Evolutionary conservation across 2,797 vertebrate genomes (phyloP).

Genomic region (Microctenopoma stevenorrisi): DNA sequence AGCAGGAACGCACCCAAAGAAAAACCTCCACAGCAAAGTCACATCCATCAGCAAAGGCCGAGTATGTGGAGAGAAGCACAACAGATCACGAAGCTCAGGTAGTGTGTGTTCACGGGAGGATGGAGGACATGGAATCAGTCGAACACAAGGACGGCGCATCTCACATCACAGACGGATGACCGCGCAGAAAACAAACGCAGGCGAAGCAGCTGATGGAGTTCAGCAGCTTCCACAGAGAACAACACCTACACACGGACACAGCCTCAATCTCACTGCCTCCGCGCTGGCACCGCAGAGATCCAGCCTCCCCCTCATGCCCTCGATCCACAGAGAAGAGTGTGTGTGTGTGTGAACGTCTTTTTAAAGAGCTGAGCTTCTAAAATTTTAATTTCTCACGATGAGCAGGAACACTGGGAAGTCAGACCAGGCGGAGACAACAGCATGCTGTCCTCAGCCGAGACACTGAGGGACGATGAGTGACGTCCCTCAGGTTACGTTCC

Average conservation of each 20-base stretch:
- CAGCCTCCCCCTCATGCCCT: slow-evolving; percentile 50
- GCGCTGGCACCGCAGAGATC: slow-evolving; percentile 15
- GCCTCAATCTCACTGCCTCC: slow-evolving; percentile 45
- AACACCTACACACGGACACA: slow-evolving; percentile 38
- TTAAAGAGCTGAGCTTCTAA: too few relatives aligned
- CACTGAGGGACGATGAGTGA: too few relatives aligned
- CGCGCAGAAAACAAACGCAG: slow-evolving; percentile 22
- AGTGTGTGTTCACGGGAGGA: too few relatives aligned
- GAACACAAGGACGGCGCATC: slow-evolving; percentile 7
- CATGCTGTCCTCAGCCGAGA: too few relatives aligned
- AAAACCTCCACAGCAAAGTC: background rate
- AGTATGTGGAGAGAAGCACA: background rate
- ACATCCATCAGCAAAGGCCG: background rate
- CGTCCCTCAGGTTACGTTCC: too few relatives aligned
- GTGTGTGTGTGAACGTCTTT: too few relatives aligned
- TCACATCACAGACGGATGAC: slow-evolving; percentile 33
- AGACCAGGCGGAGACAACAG: too few relatives aligned
- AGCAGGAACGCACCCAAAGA: background rate
- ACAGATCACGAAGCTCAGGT: background rate
- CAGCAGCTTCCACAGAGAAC: slow-evolving; percentile 35
- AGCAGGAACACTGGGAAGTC: too few relatives aligned
- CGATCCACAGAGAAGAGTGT: slow-evolving; percentile 43
- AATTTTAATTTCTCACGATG: too few relatives aligned
- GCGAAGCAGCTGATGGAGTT: slow-evolving; percentile 46
- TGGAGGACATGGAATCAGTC: background rate